Evolutionary conservation across 2,113 vertebrate genomes (phyloP), one percentile per base, ranked within the genome.

Genomic region (Sitta europaea): DNA sequence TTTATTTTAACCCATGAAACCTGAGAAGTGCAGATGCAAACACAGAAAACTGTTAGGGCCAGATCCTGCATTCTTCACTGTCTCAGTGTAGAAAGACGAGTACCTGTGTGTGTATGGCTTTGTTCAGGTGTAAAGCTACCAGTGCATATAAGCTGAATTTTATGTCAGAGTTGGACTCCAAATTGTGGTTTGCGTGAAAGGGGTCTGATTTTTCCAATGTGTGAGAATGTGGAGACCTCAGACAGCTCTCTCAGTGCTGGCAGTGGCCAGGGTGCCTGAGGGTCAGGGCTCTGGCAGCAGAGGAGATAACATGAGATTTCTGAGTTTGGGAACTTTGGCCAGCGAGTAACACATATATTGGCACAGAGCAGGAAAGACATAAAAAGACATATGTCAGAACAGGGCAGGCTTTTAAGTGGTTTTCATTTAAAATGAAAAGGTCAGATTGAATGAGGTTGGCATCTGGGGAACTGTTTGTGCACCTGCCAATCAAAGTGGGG

Each of bases 351-450:
- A 83, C 81, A 55, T 76, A 58, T 16, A 62, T 63, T 95, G 88
- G 51, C 72, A 63, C 24, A 51, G 28, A 4, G 2, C 36, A 12
- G 67, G 43, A 66, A 94, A 95, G 68, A 55, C 68, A 38, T 85
- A 65, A 83, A 94, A 94, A 79, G 47, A 63, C 61, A 15, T 63
- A 55, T 88, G 72, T 90, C 92, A 86, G 68, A 96, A 63, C 40
- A 58, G 67, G 53, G 81, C 90, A 92, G 63, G 36, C 68, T 95
- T 94, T 92, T 94, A 96, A 94, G 90, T 86, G 71, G 66, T 88
- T 94, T 95, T 96, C 55, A 86, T 88, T 94, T 94, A 83, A 92
- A 93, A 86, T 71, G 81, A 93, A 97, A 96, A 96, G 94, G 93
- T 96, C 93, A 90, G 59, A 92, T 71, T 83, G 96, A 95, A 88